Evolutionary conservation across 92 coral and sea anemone species (phyloP).

Genomic region (Porites divaricata): DNA sequence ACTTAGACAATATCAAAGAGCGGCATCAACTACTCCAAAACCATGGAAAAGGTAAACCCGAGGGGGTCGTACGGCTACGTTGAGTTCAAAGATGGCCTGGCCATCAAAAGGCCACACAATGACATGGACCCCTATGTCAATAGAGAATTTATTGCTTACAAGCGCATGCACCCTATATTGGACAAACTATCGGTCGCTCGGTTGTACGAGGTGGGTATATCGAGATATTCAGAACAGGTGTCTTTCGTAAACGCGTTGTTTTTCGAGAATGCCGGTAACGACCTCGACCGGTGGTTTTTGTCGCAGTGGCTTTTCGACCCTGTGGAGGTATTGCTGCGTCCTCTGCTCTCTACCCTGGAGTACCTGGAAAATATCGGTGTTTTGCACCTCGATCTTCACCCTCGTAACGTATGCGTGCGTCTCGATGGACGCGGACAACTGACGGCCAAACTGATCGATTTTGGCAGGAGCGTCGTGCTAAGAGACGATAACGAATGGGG

Average conservation of each 20-base stretch:
- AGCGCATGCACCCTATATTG: background rate
- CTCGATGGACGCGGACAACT: background rate
- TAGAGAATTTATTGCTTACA: constrained; percentile 1
- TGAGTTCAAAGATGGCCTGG: background rate
- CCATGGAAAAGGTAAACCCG: background rate
- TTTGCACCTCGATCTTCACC: background rate
- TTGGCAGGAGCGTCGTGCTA: background rate
- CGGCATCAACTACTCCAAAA: background rate
- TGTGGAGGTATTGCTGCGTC: background rate
- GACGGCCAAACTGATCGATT: background rate
- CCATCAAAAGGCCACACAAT: background rate
- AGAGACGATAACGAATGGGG: background rate
- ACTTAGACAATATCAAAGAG: background rate
- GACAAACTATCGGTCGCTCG: background rate
- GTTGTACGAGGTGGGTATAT: background rate
- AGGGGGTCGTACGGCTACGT: background rate
- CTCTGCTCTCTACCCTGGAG: background rate
- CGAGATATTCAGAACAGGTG: background rate
- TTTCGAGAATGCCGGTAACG: background rate
- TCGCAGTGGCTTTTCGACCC: constrained; percentile 14
- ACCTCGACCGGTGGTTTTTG: background rate
- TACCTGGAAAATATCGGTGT: background rate
- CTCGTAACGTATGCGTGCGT: background rate
- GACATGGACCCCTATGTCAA: background rate
- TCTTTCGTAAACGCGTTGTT: background rate